Evolutionary conservation across 2,113 vertebrate species (phyloP), one percentile per base, ranked within the genome.

Genomic region (Cyrtonyx montezumae): DNA sequence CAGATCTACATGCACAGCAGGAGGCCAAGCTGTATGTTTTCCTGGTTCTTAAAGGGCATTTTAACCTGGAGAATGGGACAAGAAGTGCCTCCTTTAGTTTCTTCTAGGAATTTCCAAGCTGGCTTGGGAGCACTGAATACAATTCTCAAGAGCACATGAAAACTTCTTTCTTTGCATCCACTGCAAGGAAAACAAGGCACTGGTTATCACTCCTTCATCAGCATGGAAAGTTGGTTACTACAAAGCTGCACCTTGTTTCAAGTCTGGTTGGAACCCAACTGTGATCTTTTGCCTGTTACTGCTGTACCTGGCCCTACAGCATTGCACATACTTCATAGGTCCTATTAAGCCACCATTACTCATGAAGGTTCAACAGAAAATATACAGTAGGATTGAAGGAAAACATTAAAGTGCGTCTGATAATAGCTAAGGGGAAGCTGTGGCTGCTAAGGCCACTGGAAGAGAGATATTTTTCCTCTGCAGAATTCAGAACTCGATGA

Each of bases 181-280:
- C 71, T 87, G 90, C 92, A 94, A 88, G 75, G 75, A 95, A 93
- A 94, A 96, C 28, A 90, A 87, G 75, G 62, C 70, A 75, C 58
- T 88, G 46, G 79, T 92, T 95, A 90, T 83, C 90, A 51, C 43
- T 88, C 69, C 32, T 61, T 71, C 90, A 85, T 66, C 82, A 80
- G 28, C 34, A 63, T 9, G 55, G 84, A 92, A 87, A 75, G 77
- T 40, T 67, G 83, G 61, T 78, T 43, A 56, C 40, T 56, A 32
- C 69, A 70, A 45, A 78, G 86, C 49, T 93, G 73, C 49, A 70
- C 49, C 34, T 76, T 46, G 21, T 82, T 69, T 81, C 68, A 71
- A 68, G 53, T 56, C 81, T 93, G 67, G 49, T 78, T 90, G 70
- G 45, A 65, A 83, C 75, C 42, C 75, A 84, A 7, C 75, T 65